Percentiles rank a stretch among this genome's conserved stretches.
Evolutionary conservation across 2,797 vertebrate species (phyloP).

Genomic region (Channallabes apus): DNA sequence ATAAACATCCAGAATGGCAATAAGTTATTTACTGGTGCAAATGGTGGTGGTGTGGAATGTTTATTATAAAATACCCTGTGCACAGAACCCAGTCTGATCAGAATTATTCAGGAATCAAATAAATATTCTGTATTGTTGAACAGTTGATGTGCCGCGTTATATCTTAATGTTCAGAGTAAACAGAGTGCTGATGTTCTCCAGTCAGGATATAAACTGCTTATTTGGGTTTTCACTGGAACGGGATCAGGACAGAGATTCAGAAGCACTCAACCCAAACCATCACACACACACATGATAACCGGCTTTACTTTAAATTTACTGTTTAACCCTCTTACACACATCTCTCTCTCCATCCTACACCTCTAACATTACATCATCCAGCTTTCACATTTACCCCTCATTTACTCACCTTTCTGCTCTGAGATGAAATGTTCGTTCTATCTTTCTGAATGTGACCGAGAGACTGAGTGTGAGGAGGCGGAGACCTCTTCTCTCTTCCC

Average conservation of each 20-base stretch:
- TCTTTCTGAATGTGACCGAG: not conserved
- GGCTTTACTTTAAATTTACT: not conserved
- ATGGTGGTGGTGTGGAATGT: not conserved
- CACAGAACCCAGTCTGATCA: not conserved
- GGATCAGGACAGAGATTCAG: not conserved
- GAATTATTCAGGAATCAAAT: not conserved
- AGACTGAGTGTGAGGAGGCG: not conserved
- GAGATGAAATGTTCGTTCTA: not conserved
- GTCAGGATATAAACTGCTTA: not conserved
- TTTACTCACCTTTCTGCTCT: not conserved
- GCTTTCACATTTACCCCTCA: not conserved
- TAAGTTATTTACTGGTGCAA: not conserved
- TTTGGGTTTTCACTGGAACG: not conserved
- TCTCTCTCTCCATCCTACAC: not conserved
- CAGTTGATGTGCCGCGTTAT: too few species aligned
- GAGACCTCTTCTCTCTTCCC: not conserved
- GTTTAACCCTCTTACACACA: not conserved
- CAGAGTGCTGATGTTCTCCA: not conserved
- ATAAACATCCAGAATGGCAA: not conserved
- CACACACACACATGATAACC: not conserved
- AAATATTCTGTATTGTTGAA: not conserved
- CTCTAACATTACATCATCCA: not conserved
- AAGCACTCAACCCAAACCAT: not conserved
- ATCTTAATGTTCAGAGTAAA: not conserved
- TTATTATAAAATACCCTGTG: not conserved